phyloP scores from a whole-genome alignment of 2,797 vertebrate species.

The Scolopax bukidnonensis region DNA sequence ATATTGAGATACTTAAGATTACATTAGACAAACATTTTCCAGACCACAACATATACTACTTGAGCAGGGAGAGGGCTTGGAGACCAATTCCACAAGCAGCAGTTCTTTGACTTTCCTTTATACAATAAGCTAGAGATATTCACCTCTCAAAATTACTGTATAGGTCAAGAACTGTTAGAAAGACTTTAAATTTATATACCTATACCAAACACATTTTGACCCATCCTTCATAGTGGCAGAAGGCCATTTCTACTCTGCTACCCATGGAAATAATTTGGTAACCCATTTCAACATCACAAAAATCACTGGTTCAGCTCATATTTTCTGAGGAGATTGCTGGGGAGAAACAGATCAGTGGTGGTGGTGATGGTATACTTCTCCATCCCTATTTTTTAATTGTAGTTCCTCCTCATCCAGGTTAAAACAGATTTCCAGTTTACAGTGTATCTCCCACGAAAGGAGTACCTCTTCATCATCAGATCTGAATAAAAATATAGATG shows the following conservation, averaged over 20 bases:
- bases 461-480: not conserved
- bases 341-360: not conserved
- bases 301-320: not conserved
- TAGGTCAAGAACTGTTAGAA: not conserved
- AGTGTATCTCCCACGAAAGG: not conserved
- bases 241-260: not conserved
- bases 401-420: not conserved
- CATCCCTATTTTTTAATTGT: not conserved
- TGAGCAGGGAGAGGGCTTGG: not conserved
- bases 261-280: not conserved
- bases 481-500: not conserved
- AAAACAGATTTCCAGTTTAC: not conserved
- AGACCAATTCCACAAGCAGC: not conserved
- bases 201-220: not conserved
- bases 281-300: not conserved
- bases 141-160: not conserved
- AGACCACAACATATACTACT: not conserved
- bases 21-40: not conserved
- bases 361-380: not conserved
- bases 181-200: not conserved
- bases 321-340: not conserved
- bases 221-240: not conserved
- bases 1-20: not conserved
- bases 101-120: not conserved
- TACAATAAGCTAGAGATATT: not conserved